A percentile compares a stretch with the other conserved stretches of the same genome.
These are phyloP conservation scores for Garrulus glandarius DNA, from an alignment of 2,797 vertebrate genomes.

Conservation along the genomic window DNA sequence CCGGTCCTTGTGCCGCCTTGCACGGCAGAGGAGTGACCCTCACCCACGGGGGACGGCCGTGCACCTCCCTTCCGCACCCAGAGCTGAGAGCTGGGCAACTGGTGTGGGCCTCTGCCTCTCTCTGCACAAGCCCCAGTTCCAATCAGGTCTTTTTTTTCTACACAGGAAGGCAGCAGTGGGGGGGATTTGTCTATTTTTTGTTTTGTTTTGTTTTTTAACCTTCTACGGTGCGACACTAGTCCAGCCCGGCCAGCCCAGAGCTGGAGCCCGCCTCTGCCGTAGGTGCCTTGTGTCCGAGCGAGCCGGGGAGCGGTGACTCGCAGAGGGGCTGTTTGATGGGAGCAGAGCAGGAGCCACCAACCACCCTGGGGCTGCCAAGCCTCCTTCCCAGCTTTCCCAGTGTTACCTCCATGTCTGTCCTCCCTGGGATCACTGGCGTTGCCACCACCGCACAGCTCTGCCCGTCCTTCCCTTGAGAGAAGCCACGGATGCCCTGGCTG, in stretches of 20 bases:
- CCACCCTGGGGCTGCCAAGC: not conserved
- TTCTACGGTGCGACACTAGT: slow-evolving; percentile 15
- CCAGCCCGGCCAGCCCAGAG: slow-evolving; percentile 50
- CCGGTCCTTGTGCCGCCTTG: not conserved
- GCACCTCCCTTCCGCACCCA: not conserved
- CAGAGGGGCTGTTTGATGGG: not conserved
- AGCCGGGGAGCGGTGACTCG: slow-evolving; percentile 21
- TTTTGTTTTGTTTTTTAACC: not conserved
- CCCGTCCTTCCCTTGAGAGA: not conserved
- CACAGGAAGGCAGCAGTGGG: slow-evolving; percentile 13
- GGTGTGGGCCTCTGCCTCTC: not conserved
- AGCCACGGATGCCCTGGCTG: not conserved
- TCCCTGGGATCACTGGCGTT: not conserved
- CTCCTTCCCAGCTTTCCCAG: not conserved
- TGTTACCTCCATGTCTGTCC: not conserved
- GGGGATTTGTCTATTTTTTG: not conserved
- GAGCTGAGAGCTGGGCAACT: not conserved
- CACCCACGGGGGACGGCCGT: accelerated
- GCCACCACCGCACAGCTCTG: accelerated
- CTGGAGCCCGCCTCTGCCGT: slow-evolving; percentile 71
- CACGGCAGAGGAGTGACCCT: not conserved
- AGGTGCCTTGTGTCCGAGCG: slow-evolving; percentile 74
- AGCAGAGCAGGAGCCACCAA: not conserved
- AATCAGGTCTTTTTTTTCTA: slow-evolving; percentile 45
- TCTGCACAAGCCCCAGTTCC: slow-evolving; percentile 20